phyloP scores from a whole-genome alignment of 2,797 vertebrate species.

The Limosa lapponica region DNA sequence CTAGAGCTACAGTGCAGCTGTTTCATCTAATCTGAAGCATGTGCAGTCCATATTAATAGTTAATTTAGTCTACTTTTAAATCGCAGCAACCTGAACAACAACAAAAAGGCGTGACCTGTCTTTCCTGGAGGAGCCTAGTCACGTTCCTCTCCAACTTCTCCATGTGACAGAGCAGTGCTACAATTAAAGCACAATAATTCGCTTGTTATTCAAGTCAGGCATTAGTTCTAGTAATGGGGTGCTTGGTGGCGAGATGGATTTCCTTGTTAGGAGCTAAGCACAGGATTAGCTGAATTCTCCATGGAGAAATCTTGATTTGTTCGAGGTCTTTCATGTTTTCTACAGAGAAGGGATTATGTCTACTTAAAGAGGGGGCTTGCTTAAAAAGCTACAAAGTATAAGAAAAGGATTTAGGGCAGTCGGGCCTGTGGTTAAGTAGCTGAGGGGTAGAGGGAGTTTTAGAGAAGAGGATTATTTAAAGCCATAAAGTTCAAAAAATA shows the following conservation, averaged over 20 bases:
- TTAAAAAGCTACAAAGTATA: conserved; percentile 88
- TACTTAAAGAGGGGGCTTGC: conserved; percentile 86
- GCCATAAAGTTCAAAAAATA: conserved; percentile 88
- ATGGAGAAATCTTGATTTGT: conserved; percentile 90
- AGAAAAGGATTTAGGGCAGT: conserved; percentile 88
- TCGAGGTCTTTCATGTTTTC: conserved; percentile 92
- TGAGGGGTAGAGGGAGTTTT: conserved; percentile 86
- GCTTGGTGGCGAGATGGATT: conserved; percentile 86
- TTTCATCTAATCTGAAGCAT: conserved; percentile 70
- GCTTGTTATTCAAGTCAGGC: conserved; percentile 89
- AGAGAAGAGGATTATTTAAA: conserved; percentile 88
- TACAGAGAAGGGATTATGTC: conserved; percentile 89
- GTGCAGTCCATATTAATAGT: conserved; percentile 73
- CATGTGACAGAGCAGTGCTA: conserved; percentile 80
- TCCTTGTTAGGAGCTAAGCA: conserved; percentile 90
- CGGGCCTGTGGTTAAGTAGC: conserved; percentile 84
- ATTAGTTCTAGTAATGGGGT: conserved; percentile 86
- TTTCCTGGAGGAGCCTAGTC: conserved; percentile 65
- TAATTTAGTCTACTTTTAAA: conserved; percentile 73
- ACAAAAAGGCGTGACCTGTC: conserved; percentile 68
- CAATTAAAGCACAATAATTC: conserved; percentile 88
- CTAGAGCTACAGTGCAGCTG: conserved; percentile 55
- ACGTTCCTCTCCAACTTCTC: conserved; percentile 79
- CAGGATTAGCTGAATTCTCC: conserved; percentile 89
- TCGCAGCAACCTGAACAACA: conserved; percentile 61